Base-by-base conservation (phyloP, 1,140 invertebrate genomes). In the Bactericera cockerelli region DNA sequence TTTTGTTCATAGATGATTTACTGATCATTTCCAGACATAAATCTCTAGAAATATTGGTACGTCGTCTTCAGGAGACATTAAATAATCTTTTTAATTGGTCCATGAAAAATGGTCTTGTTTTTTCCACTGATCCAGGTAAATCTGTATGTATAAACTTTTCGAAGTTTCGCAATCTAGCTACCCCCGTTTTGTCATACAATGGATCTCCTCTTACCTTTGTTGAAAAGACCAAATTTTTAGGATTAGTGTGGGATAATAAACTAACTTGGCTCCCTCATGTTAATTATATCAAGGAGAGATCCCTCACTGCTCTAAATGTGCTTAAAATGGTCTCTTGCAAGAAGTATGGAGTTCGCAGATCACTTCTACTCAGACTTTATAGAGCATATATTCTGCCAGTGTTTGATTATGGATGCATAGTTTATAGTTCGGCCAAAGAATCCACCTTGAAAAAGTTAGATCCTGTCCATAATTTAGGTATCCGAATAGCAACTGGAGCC, bases 401-500 rank as follows among this genome's bases (percentile, higher is more conserved):
- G 24, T 31, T 31, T 22, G 26, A 31, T 33, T 56, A 56, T 56
- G 55, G 13, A 56, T 56, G 16, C 21, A 21, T 31, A 14, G 31
- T 19, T 31, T 56, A 56, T 31, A 56, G 6, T 33, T 33, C 31
- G 31, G 2, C n/a, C n/a, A 56, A 28, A 10, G 26, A 16, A 22
- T 33, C 21, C 6, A 2, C 38, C n/a, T 26, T 4, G 28, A 55
- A 55, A 55, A 55, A 22, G 28, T 25, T 55, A 25, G 53, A 55
- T 14, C 25, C 28, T 25, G 28, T 2, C 28, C 53, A 55, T 55
- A 55, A 55, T 26, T 25, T 22, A 25, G 53, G 19, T 2, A 10
- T 55, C 25, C 25, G 53, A 55, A 26, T 55, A 25, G 53, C 53
- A 53, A 53, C 49, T 24, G 49, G 49, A 38, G n/a, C n/a, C n/a